Percentiles rank a stretch among this genome's conserved stretches.
phyloP scores from a whole-genome alignment of 2,888 invertebrate genomes.

The Siphonodentalium dalli region DNA sequence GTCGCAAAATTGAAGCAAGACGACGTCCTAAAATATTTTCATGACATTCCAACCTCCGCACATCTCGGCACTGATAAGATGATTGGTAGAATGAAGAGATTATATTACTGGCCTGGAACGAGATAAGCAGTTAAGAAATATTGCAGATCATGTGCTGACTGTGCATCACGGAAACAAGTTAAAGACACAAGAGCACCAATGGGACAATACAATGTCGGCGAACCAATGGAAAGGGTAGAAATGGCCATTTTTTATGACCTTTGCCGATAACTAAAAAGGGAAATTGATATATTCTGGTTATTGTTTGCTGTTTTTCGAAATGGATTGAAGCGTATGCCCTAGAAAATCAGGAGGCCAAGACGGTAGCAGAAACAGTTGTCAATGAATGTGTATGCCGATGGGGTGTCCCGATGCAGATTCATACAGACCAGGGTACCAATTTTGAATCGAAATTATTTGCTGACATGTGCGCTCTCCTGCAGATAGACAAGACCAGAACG shows the following conservation, averaged over 20 bases:
- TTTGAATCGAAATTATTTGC: slow-evolving; percentile 25
- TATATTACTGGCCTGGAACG: slow-evolving; percentile 11
- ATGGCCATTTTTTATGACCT: slow-evolving; percentile 17
- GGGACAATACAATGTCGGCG: slow-evolving; percentile 11
- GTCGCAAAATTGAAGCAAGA: slow-evolving; percentile 3
- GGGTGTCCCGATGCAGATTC: slow-evolving; percentile 26
- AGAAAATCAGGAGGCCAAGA: slow-evolving; percentile 24
- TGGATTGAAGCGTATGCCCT: slow-evolving; percentile 24
- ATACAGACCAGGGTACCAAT: slow-evolving; percentile 29
- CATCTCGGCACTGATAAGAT: slow-evolving; percentile 11
- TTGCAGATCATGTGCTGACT: slow-evolving; percentile 5
- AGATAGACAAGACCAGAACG: slow-evolving; percentile 17
- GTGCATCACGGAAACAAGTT: slow-evolving; percentile 6
- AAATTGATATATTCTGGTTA: slow-evolving; percentile 22
- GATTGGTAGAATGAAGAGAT: not conserved
- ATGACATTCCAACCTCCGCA: not conserved
- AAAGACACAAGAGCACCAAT: slow-evolving; percentile 6
- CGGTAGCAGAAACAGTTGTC: slow-evolving; percentile 23
- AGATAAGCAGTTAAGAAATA: slow-evolving; percentile 3
- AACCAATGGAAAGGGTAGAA: too few relatives aligned
- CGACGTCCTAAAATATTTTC: not conserved
- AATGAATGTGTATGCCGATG: slow-evolving; percentile 19
- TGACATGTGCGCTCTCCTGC: slow-evolving; percentile 25
- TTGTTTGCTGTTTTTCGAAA: slow-evolving; percentile 30
- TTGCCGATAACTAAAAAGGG: slow-evolving; percentile 14